Percentiles rank a stretch among this genome's conserved stretches.
These are phyloP conservation scores for Tilapia sparmanii DNA, from an alignment of 2,113 vertebrate genomes.

Conservation along the genomic window DNA sequence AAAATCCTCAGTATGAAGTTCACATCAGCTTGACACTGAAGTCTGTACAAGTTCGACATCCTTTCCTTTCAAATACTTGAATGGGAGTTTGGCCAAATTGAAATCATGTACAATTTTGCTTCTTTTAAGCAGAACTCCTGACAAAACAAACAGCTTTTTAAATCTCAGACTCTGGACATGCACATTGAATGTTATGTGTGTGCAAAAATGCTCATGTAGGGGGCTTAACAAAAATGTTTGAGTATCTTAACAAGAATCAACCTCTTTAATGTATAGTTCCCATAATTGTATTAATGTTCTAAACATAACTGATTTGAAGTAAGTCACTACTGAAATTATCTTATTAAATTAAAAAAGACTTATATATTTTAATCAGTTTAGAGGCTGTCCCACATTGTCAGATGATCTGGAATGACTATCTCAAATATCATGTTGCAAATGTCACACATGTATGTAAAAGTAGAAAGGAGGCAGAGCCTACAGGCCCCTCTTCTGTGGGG, in stretches of 20 bases:
- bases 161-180: background rate
- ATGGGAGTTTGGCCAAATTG: background rate
- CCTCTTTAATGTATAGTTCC: background rate
- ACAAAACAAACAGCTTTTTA: background rate
- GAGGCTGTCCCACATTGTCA: background rate
- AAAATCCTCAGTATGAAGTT: background rate
- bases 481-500: background rate
- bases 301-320: background rate
- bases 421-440: background rate
- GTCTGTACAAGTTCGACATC: background rate
- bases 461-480: background rate
- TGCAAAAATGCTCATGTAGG: background rate
- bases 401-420: background rate
- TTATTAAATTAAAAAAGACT: background rate
- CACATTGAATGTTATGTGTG: background rate
- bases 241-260: background rate
- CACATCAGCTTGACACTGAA: background rate
- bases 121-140: background rate
- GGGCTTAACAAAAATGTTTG: background rate
- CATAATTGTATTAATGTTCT: background rate
- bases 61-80: background rate
- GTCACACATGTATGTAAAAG: background rate
- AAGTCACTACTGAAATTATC: background rate
- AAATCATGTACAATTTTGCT: background rate
- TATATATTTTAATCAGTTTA: accelerated